phyloP scores from a whole-genome alignment of 1,140 invertebrate genomes.

The Cardiocondyla obscurior region DNA sequence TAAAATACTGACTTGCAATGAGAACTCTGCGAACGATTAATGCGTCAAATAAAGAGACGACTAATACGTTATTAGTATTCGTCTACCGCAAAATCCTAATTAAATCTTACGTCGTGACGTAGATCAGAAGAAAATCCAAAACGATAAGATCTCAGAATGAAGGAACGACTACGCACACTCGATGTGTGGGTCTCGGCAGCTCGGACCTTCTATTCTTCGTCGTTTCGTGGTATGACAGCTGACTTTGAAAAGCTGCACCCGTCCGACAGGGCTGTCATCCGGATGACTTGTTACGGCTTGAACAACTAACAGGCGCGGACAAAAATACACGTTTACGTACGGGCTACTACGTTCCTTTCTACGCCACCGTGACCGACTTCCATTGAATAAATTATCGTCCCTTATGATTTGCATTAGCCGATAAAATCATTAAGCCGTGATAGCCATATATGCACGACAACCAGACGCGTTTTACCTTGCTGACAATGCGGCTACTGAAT shows the following conservation, averaged over 20 bases:
- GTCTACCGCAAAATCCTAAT: constrained; percentile 43
- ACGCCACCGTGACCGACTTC: constrained; percentile 68
- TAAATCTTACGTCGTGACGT: constrained; percentile 44
- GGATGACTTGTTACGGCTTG: constrained; percentile 67
- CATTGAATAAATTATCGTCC: constrained; percentile 65
- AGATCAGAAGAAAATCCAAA: constrained; percentile 11
- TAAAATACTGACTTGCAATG: background rate
- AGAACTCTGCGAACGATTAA: background rate
- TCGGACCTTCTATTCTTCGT: constrained; percentile 62
- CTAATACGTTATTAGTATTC: constrained; percentile 22
- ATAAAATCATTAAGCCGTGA: constrained; percentile 60
- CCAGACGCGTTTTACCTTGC: constrained; percentile 22
- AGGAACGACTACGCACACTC: background rate
- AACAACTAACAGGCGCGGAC: constrained; percentile 65
- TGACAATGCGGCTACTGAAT: constrained; percentile 40
- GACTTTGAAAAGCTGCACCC: constrained; percentile 79
- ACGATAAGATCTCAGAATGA: constrained; percentile 53
- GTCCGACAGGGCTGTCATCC: constrained; percentile 75
- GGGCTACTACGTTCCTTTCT: constrained; percentile 68
- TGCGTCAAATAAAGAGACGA: background rate
- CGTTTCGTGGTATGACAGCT: constrained; percentile 67
- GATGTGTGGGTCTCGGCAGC: constrained; percentile 57
- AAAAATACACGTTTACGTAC: constrained; percentile 69
- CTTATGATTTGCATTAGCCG: constrained; percentile 63
- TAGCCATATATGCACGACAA: background rate